Conservation (phyloP, 1,140 invertebrate genomes). For the Adelges cooleyi region DNA sequence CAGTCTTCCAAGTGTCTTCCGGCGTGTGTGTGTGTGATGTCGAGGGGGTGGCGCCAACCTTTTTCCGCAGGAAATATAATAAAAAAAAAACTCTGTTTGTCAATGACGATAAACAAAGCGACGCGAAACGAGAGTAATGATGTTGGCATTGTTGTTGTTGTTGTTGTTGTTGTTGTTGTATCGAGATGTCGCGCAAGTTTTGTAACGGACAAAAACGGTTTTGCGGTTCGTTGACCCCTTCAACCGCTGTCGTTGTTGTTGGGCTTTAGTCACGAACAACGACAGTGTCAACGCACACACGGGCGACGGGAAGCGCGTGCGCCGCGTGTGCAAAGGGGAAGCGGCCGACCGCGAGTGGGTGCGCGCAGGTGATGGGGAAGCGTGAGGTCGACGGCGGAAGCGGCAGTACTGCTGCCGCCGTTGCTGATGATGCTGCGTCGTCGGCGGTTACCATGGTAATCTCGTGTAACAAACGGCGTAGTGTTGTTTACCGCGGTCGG, state of each 20-base stretch:
- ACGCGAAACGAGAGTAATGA: no score
- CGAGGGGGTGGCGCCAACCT: background rate
- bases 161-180: background rate
- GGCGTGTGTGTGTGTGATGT: no score
- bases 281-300: conserved; percentile 14
- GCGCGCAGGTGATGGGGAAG: conserved; percentile 11
- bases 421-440: background rate
- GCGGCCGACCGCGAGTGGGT: background rate
- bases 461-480: background rate
- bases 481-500: background rate
- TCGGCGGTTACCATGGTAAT: conserved; percentile 19
- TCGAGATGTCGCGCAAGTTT: background rate
- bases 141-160: background rate
- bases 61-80: no score
- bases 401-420: background rate
- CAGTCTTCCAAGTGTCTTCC: no score
- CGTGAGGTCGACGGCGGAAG: conserved; percentile 18
- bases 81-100: no score
- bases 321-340: background rate
- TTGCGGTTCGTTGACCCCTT: conserved; percentile 18
- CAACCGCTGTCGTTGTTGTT: no score
- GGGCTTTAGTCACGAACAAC: conserved; percentile 4
- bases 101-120: no score
- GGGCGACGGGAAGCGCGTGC: conserved; percentile 1
- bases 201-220: conserved; percentile 3